Evolutionary conservation across 2,113 vertebrate species (phyloP), one percentile per base, ranked within the genome.

Genomic region (Calidris pugnax): DNA sequence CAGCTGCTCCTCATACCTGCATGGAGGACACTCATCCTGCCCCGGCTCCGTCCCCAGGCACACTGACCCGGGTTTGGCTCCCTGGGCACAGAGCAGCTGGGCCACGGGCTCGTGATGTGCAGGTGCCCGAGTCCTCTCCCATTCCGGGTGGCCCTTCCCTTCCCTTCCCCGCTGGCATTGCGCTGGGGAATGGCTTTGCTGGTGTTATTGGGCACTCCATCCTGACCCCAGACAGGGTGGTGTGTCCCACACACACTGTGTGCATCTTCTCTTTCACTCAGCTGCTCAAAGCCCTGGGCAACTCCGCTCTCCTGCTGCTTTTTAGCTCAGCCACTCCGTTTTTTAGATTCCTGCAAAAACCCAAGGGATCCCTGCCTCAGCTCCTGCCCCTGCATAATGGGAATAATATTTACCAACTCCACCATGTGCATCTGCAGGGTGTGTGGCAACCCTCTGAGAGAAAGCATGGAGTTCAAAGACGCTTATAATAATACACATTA

Each of bases 161-260:
- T 32, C 59, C 11, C 35, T 14, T 64, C 60, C 41, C 60, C 26
- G 20, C 26, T 12, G 22, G 51, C 27, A 1, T 33, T 48, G 10
- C 4, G 28, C 30, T 20, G 78, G 35, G n/a, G 41, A 82, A 79
- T 55, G 53, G 55, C 27, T 82, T 30, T 72, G 66, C 33, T 24
- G 11, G 23, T 5, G 33, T 21, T 35, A 47, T 74, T 48, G 27
- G 62, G 22, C 24, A 3, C 28, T 24, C 51, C 60, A 4, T 28
- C 59, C 41, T 0, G 0, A 4, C 15, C 3, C 39, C 32, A 0
- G 71, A 45, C 21, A 26, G 0, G 0, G 39, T 2, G 2, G 41
- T 4, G 0, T 3, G 12, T 17, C 6, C 1, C 0, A 51, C 2
- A 22, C 2, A 11, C 27, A 4, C 35, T 0, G 4, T 0, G 11